Base-by-base conservation (phyloP, 2,888 invertebrate genomes). In the Microctonus hyperodae region DNA sequence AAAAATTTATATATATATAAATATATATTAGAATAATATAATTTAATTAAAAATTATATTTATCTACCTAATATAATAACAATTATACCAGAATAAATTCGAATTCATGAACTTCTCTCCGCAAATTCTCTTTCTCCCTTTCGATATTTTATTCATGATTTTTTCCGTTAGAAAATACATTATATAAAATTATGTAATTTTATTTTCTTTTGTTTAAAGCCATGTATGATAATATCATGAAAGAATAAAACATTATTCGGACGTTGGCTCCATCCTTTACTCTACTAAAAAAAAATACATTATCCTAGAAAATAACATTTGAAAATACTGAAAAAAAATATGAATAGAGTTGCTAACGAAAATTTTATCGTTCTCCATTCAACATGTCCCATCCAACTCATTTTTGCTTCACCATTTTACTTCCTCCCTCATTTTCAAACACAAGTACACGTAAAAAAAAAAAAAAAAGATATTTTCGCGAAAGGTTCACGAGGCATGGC, bases 401-500 rank as follows among this genome's bases (percentile, higher is more conserved):
- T 44, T 23, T 33, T 20, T 44, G 35, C 16, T 48, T 9, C 51
- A 25, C 35, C 63, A 62, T 55, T 57, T 33, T 16, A 63, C 31
- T 68, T 57, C 62, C 60, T 58, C 57, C 13, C 50, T 66, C 67
- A 69, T 69, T 72, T 71, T 20, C 50, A 6, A 13, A 33, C 20
- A 67, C 31, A 20, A 53, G 53, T 61, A 57, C 31, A 20, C 28
- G 51, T 40, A 57, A 65, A 51, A 16, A 57, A 65, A 63, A 69
- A 48, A 50, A 64, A 58, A 57, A 50, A 64, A 67, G 67, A 65
- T 74, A n/a, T n/a, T n/a, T 69, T 72, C 73, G 71, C 75, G 73
- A 80, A 77, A 78, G 74, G 83, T 83, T 83, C 83, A 83, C 83
- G 81, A 82, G 83, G 83, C 83, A 83, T 83, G 83, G 83, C 75